Evolutionary conservation across 2,113 vertebrate species (phyloP), one percentile per base, ranked within the genome.

Genomic region (Corvus cornix): DNA sequence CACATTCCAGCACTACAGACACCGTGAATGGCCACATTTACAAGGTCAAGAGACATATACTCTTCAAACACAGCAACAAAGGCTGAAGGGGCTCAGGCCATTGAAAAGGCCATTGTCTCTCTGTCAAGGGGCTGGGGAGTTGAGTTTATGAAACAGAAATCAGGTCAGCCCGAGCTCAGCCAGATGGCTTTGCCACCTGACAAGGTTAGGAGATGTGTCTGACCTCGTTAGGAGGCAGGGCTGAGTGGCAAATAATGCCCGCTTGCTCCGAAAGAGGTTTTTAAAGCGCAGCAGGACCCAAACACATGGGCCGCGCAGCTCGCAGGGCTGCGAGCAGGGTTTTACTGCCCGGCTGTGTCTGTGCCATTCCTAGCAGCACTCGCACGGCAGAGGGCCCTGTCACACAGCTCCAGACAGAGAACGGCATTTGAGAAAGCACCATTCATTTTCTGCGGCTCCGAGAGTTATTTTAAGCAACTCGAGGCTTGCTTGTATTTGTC

Each of bases 361-460:
- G 37, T 89, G 70, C 49, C 58, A 23, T 77, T 22, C 49, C 94
- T 69, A 10, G 7, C 83, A 7, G 73, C n/a, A 21, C 31, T 77
- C 7, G 48, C 93, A 68, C 96, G 20, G 97, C 92, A 97, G 97
- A 97, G 97, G 96, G 97, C 97, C 78, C 95, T 68, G 90, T 91
- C 44, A 89, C 62, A 94, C 89, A 97, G 68, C 94, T 86, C 85
- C 90, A 69, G n/a, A 19, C 37, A 4, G 56, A 48, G 33, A 39
- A 24, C 17, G 35, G 53, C 24, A 2, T 28, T 63, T 72, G 23
- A 3, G 8, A 55, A 91, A 89, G 53, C 75, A 26, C 44, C 59
- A 0, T 44, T 68, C 66, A 2, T 58, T 48, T 46, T 13, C 82
- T 62, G 17, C 48, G 63, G 37, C 87, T 60, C 67, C 5, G 10